These are phyloP conservation scores for Rhopalosiphum padi DNA, from an alignment of 1,140 invertebrate species.

Conservation along the genomic window DNA sequence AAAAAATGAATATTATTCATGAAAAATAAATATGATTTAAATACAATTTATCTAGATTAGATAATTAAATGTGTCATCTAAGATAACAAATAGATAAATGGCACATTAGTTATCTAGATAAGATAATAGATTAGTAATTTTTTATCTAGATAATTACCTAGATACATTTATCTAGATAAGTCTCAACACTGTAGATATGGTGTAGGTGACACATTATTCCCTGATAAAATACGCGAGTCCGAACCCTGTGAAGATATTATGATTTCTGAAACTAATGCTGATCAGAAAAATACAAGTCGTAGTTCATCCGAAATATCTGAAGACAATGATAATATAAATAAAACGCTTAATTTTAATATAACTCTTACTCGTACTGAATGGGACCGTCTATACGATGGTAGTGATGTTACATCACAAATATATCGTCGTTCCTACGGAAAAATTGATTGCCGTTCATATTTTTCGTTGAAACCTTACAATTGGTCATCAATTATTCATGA, in stretches of 20 bases:
- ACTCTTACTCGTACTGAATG: not conserved
- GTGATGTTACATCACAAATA: not conserved
- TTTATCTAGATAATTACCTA: too few relatives aligned
- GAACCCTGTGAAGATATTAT: not conserved
- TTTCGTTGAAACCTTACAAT: not conserved
- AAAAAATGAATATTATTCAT: too few relatives aligned
- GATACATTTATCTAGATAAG: too few relatives aligned
- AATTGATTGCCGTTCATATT: not conserved
- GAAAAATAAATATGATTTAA: too few relatives aligned
- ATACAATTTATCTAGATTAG: too few relatives aligned
- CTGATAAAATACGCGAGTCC: not conserved
- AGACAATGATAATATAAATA: not conserved
- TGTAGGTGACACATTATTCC: not conserved
- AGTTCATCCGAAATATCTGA: not conserved
- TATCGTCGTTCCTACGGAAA: not conserved
- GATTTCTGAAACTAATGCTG: too few relatives aligned
- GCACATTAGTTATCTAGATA: too few relatives aligned
- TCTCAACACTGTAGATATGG: too few relatives aligned
- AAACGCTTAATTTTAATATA: not conserved
- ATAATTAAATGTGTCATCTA: too few relatives aligned
- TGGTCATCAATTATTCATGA: not conserved
- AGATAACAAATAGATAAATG: too few relatives aligned
- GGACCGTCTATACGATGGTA: not conserved
- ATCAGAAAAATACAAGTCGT: too few relatives aligned
- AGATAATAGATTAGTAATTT: too few relatives aligned